A percentile compares a stretch with the other conserved stretches of the same genome.
Evolutionary conservation across 2,113 vertebrate genomes (phyloP).

Genomic region (Tiliqua scincoides): DNA sequence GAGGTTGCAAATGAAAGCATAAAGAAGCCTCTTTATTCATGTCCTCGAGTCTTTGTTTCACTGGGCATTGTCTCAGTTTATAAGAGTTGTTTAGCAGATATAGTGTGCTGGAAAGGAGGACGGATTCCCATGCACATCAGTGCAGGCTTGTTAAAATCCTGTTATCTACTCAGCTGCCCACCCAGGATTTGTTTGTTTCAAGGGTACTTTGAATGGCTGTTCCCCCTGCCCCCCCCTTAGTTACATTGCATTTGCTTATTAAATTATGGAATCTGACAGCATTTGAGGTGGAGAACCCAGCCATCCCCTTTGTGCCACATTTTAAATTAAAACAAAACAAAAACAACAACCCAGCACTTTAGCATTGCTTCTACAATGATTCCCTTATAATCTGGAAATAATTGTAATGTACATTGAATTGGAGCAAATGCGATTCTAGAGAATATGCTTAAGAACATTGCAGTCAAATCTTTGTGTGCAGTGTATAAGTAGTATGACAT

Average conservation of each 20-base stretch:
- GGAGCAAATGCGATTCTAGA: background rate
- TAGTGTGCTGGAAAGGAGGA: slow-evolving; percentile 56
- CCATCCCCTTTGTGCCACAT: background rate
- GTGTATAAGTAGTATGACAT: slow-evolving; percentile 10
- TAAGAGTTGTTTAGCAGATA: slow-evolving; percentile 59
- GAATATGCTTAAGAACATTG: background rate
- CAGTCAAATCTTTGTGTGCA: background rate
- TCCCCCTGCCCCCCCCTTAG: background rate
- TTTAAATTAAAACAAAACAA: background rate
- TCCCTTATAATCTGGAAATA: background rate
- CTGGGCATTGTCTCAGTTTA: slow-evolving; percentile 63
- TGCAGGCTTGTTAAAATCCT: slow-evolving; percentile 38
- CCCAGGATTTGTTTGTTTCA: slow-evolving; percentile 54
- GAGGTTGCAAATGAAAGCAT: slow-evolving; percentile 62
- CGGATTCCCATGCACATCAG: slow-evolving; percentile 47
- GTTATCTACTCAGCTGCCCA: slow-evolving; percentile 37
- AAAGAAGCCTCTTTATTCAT: slow-evolving; percentile 65
- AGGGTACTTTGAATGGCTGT: slow-evolving; percentile 6
- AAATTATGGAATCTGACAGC: background rate
- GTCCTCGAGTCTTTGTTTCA: slow-evolving; percentile 60
- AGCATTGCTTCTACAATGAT: background rate
- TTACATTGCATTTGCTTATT: slow-evolving; percentile 35
- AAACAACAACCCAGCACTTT: background rate
- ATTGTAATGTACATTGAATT: slow-evolving; percentile 1
- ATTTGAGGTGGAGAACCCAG: slow-evolving; percentile 4